Evolutionary conservation across 2,113 vertebrate species (phyloP), one percentile per base, ranked within the genome.

Genomic region (Triplophysa siluroides): DNA sequence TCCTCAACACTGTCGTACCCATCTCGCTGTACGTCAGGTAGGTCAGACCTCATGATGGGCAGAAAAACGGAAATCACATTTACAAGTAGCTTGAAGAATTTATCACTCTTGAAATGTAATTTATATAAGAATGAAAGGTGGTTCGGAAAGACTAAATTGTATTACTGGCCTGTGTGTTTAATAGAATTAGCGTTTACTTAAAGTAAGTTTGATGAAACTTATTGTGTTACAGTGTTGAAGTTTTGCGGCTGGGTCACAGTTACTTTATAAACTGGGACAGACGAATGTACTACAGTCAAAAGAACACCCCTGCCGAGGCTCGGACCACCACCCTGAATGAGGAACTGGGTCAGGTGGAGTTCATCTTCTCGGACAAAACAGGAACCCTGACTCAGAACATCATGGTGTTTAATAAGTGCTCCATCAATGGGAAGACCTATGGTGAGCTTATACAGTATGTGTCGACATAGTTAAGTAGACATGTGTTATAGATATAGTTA

Each of bases 1-100:
- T 94, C 79, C 92, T 94, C 52, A 94, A 94, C 69, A 93, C 93
- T 10, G 91, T 94, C 23, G 92, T 94, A 26, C 93, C 93, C 14
- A 94, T 94, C 84, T 94, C 93, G 6, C 87, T 94, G n/a, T 94
- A 94, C 74, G 92, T 94, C 71, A 94, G 93, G 93, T 94, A 88
- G 89, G 92, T 21, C 45, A 29, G 33, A 76, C 24, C 54, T 24
- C 8, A 14, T 18, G 14, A 38, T 54, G 50, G 14, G 50, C 47
- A 16, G 47, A 38, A 38, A 6, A 38, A 38, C 18, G 18, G 52
- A 6, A 56, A 56, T 56, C 7, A 19, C 52, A 56, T 56, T 29
- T 56, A 19, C 2, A n/a, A 6, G 6, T 19, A 56, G 5, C 52
- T 58, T 9, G n/a, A 1, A 21, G 8, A n/a, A 58, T 58, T 10